A percentile compares a stretch with the other conserved stretches of the same genome.
These are phyloP conservation scores for Laodelphax striatellus DNA, from an alignment of 1,140 invertebrate species.

Conservation along the genomic window DNA sequence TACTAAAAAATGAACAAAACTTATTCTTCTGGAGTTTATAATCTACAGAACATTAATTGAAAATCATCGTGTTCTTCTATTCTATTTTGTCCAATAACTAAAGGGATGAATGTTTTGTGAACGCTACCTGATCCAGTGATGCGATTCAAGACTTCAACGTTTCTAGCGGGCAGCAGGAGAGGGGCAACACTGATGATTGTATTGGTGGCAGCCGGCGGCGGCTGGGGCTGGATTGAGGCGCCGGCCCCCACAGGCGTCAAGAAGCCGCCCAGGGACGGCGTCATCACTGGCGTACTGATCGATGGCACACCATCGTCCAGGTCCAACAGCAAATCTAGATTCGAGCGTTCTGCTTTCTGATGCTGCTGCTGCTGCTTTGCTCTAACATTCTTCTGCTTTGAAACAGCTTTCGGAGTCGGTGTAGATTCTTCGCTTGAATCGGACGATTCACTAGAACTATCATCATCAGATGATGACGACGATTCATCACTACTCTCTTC, in stretches of 20 bases:
- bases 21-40: too few relatives aligned
- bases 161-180: slow-evolving; percentile 38
- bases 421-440: not conserved
- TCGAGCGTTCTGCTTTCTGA: slow-evolving; percentile 31
- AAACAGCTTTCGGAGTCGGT: too few relatives aligned
- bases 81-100: too few relatives aligned
- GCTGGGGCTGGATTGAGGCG: not conserved
- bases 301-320: slow-evolving; percentile 47
- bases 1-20: too few relatives aligned
- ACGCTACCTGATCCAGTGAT: not conserved
- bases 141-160: slow-evolving; percentile 49
- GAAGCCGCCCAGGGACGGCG: slow-evolving; percentile 66
- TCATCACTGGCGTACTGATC: slow-evolving; percentile 51
- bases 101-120: too few relatives aligned
- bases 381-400: too few relatives aligned
- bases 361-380: not conserved
- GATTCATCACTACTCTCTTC: slow-evolving; percentile 32
- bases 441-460: slow-evolving; percentile 8
- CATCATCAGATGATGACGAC: slow-evolving; percentile 20
- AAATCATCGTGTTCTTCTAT: too few relatives aligned
- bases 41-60: too few relatives aligned
- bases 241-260: slow-evolving; percentile 48
- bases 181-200: not conserved
- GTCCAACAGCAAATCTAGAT: slow-evolving; percentile 73
- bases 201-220: slow-evolving; percentile 9